Conservation (phyloP, 2,888 invertebrate species). For the Augiades crinisus region DNA sequence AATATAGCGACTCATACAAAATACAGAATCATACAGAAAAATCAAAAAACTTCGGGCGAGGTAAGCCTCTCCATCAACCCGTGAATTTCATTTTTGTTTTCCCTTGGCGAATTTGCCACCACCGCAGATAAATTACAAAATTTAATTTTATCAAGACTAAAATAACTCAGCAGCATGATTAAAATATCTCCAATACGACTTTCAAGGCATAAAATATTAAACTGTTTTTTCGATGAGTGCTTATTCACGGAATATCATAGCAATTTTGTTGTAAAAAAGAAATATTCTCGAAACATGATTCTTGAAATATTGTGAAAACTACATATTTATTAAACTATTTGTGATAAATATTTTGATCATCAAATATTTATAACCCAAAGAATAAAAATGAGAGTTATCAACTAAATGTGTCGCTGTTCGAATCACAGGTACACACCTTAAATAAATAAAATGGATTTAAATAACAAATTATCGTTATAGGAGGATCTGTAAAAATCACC, state of each 20-base stretch:
- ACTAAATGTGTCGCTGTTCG: too few species aligned
- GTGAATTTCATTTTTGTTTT: conserved; percentile 14
- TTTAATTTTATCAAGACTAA: conserved; percentile 4
- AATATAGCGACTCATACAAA: too few species aligned
- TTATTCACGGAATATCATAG: background rate
- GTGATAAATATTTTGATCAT: too few species aligned
- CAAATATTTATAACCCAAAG: too few species aligned
- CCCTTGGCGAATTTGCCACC: conserved; percentile 2
- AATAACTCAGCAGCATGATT: background rate
- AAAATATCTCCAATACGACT: conserved; percentile 5
- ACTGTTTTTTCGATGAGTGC: conserved; percentile 1
- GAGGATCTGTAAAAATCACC: too few species aligned
- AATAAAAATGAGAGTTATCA: too few species aligned
- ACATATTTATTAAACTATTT: too few species aligned
- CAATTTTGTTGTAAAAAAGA: background rate
- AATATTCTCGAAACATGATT: background rate
- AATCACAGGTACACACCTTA: too few species aligned
- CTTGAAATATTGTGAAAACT: too few species aligned
- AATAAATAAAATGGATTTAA: too few species aligned
- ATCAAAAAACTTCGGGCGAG: background rate
- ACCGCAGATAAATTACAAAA: conserved; percentile 5
- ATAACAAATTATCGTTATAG: too few species aligned
- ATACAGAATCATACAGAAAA: too few species aligned
- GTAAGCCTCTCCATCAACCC: background rate
- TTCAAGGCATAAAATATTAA: conserved; percentile 2